These are phyloP conservation scores for Acronicta aceris DNA, from an alignment of 2,888 invertebrate species.

Conservation along the genomic window DNA sequence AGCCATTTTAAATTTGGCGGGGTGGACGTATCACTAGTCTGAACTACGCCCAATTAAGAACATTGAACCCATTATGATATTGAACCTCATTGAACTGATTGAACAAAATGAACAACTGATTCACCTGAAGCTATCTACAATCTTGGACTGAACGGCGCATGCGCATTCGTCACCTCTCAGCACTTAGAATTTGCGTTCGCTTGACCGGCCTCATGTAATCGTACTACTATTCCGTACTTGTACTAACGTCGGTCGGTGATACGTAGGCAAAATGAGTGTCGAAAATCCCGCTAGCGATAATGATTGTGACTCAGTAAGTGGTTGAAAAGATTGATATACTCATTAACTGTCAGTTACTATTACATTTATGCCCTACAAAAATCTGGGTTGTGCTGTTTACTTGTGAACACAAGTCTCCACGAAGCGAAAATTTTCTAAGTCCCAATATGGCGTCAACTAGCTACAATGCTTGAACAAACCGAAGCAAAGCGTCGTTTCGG, in stretches of 20 bases:
- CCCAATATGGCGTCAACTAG: conserved; percentile 95
- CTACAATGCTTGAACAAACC: conserved; percentile 88
- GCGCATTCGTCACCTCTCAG: conserved; percentile 89
- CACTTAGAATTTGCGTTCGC: conserved; percentile 88
- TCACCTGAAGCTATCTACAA: conserved; percentile 71
- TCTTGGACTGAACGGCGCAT: conserved; percentile 81
- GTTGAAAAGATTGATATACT: conserved; percentile 63
- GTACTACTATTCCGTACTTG: conserved; percentile 53
- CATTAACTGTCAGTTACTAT: conserved; percentile 50
- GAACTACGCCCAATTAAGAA: conserved; percentile 55
- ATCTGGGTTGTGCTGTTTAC: conserved; percentile 74
- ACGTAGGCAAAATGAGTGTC: conserved; percentile 91
- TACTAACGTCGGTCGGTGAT: conserved; percentile 77
- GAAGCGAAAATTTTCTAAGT: conserved; percentile 91
- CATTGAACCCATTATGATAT: conserved; percentile 64
- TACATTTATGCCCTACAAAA: conserved; percentile 42
- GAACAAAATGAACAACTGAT: conserved; percentile 11
- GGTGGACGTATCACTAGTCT: conserved; percentile 3
- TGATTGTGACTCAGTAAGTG: conserved; percentile 90
- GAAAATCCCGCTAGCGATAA: conserved; percentile 90
- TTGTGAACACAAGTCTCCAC: conserved; percentile 84
- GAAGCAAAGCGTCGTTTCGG: conserved; percentile 80
- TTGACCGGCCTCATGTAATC: conserved; percentile 81
- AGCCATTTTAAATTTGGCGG: too few relatives aligned
- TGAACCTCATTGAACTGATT: background rate